phyloP scores from a whole-genome alignment of 30 jellyfish, hydroid and myxozoan species.

The Pelagia noctiluca region DNA sequence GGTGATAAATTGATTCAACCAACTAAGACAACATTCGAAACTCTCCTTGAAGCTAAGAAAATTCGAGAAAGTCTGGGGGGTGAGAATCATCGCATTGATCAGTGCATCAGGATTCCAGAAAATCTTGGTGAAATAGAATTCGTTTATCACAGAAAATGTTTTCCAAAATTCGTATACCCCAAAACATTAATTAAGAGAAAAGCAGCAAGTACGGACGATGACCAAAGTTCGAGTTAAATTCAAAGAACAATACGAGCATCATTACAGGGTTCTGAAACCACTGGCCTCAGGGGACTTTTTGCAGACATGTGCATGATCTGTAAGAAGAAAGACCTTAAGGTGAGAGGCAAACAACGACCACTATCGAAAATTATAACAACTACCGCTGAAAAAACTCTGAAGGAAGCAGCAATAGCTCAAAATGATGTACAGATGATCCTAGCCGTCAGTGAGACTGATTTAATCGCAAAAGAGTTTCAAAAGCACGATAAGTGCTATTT shows the following conservation, averaged over 20 bases:
- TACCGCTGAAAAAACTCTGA: slow-evolving; percentile 47
- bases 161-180: slow-evolving; percentile 41
- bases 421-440: slow-evolving; percentile 50
- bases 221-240: background rate
- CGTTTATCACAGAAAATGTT: slow-evolving; percentile 36
- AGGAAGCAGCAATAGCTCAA: slow-evolving; percentile 46
- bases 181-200: slow-evolving; percentile 38
- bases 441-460: slow-evolving; percentile 45
- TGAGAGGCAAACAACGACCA: background rate
- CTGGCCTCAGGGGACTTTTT: slow-evolving; percentile 41
- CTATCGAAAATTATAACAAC: slow-evolving; percentile 40
- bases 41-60: slow-evolving; percentile 53
- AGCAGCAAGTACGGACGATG: slow-evolving; percentile 4
- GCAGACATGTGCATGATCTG: slow-evolving; percentile 11
- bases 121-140: slow-evolving; percentile 3
- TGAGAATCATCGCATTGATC: slow-evolving; percentile 55
- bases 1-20: slow-evolving; percentile 33
- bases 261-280: slow-evolving; percentile 14
- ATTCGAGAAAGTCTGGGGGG: slow-evolving; percentile 49
- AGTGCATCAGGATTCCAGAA: slow-evolving; percentile 65
- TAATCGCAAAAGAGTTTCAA: slow-evolving; percentile 61
- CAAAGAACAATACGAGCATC: slow-evolving; percentile 24
- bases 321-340: slow-evolving; percentile 2
- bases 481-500: slow-evolving; percentile 59
- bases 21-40: slow-evolving; percentile 27